Conservation (phyloP, 2,113 vertebrate genomes). For the Bagarius yarrelli region DNA sequence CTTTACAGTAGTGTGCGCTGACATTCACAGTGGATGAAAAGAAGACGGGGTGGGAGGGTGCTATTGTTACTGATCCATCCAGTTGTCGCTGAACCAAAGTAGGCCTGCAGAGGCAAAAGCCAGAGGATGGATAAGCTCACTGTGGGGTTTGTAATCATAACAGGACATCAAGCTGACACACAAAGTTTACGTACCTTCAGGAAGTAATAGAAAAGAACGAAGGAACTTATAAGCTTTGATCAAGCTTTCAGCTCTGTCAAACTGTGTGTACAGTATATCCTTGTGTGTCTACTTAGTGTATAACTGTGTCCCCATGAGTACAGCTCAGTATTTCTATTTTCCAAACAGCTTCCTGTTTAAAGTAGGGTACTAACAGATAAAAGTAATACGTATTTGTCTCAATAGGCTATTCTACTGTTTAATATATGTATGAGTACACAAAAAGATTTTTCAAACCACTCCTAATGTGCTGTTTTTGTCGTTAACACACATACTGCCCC, state of each 20-base stretch:
- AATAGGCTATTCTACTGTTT: not conserved
- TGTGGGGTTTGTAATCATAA: slow-evolving; percentile 21
- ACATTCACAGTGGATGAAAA: slow-evolving; percentile 46
- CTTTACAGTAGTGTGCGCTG: slow-evolving; percentile 28
- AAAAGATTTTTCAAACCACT: too few relatives aligned
- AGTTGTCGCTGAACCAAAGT: slow-evolving; percentile 22
- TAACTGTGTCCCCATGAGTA: not conserved
- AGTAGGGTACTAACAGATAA: not conserved
- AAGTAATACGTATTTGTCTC: not conserved
- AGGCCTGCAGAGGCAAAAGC: slow-evolving; percentile 16
- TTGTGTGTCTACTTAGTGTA: not conserved
- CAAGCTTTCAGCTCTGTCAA: not conserved
- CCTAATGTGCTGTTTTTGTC: too few relatives aligned
- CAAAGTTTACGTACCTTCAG: not conserved
- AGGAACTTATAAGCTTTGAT: not conserved
- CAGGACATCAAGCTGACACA: slow-evolving; percentile 4
- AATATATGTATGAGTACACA: not conserved
- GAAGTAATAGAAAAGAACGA: not conserved
- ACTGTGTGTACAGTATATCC: not conserved
- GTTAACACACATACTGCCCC: too few relatives aligned
- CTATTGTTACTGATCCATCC: slow-evolving; percentile 38
- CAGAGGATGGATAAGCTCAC: slow-evolving; percentile 33
- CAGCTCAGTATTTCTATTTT: not conserved
- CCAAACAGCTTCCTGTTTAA: not conserved
- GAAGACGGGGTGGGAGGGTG: not conserved